These are phyloP conservation scores for Sturmia bella DNA, from an alignment of 2,888 invertebrate genomes.

Conservation along the genomic window DNA sequence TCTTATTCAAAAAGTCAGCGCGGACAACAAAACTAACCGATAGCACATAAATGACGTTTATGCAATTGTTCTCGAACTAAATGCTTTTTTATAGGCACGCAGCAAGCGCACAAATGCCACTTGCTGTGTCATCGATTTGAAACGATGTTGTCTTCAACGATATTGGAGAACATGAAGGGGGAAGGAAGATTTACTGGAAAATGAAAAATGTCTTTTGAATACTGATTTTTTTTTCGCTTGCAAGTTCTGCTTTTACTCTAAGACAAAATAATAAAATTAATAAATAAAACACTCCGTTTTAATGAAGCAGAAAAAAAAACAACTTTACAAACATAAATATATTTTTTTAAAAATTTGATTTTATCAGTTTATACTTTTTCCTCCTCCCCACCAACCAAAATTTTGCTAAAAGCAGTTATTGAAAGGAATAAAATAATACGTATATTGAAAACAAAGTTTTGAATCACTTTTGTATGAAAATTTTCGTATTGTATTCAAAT, in stretches of 20 bases:
- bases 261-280: constrained; percentile 18
- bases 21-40: no score
- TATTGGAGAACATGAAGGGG: background rate
- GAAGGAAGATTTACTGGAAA: constrained; percentile 34
- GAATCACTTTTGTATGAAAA: no score
- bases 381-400: constrained; percentile 28
- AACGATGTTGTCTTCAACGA: no score
- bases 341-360: constrained; percentile 35
- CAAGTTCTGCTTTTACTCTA: constrained; percentile 57
- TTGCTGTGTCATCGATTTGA: no score
- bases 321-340: background rate
- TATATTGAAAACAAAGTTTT: no score
- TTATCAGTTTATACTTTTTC: constrained; percentile 21
- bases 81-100: no score
- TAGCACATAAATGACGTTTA: no score
- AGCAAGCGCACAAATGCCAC: no score
- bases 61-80: no score
- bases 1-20: no score
- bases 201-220: constrained; percentile 43
- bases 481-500: no score
- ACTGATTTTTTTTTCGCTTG: constrained; percentile 60
- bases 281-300: constrained; percentile 24
- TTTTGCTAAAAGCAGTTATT: constrained; percentile 15
- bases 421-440: constrained; percentile 17
- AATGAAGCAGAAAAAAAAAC: constrained; percentile 25